Evolutionary conservation across 2,113 vertebrate species (phyloP).

Genomic region (Pholis gunnellus): DNA sequence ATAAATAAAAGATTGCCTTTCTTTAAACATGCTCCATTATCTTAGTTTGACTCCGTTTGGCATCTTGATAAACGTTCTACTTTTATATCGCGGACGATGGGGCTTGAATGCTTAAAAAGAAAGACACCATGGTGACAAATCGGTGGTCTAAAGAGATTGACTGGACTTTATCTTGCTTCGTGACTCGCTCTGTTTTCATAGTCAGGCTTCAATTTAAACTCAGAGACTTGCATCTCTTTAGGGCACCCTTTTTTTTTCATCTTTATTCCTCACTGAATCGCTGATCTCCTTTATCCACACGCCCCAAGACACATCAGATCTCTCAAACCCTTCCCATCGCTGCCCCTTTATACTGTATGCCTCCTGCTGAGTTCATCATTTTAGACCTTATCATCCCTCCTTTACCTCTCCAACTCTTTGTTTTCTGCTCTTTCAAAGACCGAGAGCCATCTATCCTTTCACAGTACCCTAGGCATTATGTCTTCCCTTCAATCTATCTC

Average conservation of each 20-base stretch:
- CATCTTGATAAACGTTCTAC: conserved; percentile 31
- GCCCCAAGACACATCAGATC: conserved; percentile 38
- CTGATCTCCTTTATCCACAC: conserved; percentile 46
- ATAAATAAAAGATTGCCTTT: conserved; percentile 42
- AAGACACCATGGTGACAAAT: conserved; percentile 11
- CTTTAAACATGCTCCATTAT: conserved; percentile 4
- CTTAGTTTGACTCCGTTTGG: conserved; percentile 43
- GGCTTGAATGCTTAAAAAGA: neutral
- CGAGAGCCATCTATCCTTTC: conserved; percentile 41
- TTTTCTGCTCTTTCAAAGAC: conserved; percentile 60
- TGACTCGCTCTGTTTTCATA: conserved; percentile 34
- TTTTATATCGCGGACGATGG: conserved; percentile 1
- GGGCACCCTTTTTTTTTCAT: conserved; percentile 41
- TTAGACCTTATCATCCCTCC: conserved; percentile 58
- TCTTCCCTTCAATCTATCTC: conserved; percentile 53
- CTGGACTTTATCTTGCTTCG: conserved; percentile 5
- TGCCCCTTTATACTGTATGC: conserved; percentile 45
- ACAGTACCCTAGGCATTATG: conserved; percentile 45
- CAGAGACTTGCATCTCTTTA: conserved; percentile 36
- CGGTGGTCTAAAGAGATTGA: conserved; percentile 18
- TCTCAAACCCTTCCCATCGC: conserved; percentile 44
- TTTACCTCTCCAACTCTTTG: conserved; percentile 61
- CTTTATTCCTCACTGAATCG: conserved; percentile 31
- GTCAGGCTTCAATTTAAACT: neutral
- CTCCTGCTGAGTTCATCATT: conserved; percentile 67